phyloP scores from a whole-genome alignment of 2,888 invertebrate genomes.

The Junonia oenone region DNA sequence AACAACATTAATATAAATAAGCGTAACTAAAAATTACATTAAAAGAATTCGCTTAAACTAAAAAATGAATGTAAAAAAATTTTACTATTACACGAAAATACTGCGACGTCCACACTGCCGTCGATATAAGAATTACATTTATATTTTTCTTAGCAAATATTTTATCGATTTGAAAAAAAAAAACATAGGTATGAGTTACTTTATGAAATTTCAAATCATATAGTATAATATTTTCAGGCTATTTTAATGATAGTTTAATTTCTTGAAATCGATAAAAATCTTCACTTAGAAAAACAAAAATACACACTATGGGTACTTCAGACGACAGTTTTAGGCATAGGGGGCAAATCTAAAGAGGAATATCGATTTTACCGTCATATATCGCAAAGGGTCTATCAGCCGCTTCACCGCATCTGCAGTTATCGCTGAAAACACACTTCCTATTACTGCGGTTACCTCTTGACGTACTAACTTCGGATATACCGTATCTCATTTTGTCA shows the following conservation, averaged over 20 bases:
- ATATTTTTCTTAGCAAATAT: not conserved
- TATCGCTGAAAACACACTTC: constrained; percentile 36
- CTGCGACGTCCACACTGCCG: not conserved
- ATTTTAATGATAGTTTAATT: no score
- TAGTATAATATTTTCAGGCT: no score
- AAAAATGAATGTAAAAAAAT: not conserved
- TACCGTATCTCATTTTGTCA: constrained; percentile 21
- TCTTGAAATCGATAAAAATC: no score
- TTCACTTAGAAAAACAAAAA: no score
- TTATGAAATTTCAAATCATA: no score
- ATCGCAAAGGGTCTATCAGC: constrained; percentile 40
- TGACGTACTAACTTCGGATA: constrained; percentile 22
- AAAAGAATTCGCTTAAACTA: not conserved
- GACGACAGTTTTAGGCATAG: not conserved
- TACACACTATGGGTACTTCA: no score
- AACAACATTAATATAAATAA: not conserved
- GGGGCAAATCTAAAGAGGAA: constrained; percentile 31
- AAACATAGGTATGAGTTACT: no score
- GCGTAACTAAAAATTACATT: not conserved
- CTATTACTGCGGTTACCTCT: constrained; percentile 2
- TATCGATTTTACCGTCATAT: constrained; percentile 48
- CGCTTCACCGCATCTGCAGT: constrained; percentile 35
- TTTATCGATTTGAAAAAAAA: no score
- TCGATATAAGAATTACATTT: not conserved
- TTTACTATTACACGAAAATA: constrained; percentile 1